These are phyloP conservation scores for Cyanoderma ruficeps DNA, from an alignment of 2,113 vertebrate genomes.

Conservation along the genomic window DNA sequence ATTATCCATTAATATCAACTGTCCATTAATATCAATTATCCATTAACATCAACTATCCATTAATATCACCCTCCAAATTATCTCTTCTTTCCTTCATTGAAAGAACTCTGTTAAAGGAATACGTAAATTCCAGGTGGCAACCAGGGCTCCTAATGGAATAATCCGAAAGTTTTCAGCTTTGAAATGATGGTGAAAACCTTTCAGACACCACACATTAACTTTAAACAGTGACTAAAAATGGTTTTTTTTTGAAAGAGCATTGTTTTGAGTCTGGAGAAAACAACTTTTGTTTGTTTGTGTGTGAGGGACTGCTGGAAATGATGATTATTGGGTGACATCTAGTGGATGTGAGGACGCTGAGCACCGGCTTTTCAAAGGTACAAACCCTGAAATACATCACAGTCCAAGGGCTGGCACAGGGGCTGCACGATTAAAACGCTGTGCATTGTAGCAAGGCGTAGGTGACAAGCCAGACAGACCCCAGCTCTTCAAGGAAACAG, in stretches of 20 bases:
- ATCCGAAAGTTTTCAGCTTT: neutral
- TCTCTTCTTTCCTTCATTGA: no score
- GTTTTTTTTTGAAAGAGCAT: neutral
- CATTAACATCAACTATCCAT: no score
- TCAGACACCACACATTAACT: neutral
- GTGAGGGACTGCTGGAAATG: neutral
- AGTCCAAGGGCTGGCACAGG: neutral
- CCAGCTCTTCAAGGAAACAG: neutral
- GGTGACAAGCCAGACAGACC: neutral
- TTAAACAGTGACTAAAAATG: neutral
- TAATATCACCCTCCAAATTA: neutral
- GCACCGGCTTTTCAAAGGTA: neutral
- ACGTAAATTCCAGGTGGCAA: neutral
- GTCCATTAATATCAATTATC: no score
- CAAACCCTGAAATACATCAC: neutral
- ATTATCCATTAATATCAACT: neutral
- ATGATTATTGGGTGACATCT: constrained; percentile 73
- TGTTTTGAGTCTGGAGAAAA: neutral
- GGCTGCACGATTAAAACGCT: neutral
- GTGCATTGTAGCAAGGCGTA: neutral
- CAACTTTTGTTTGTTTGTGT: neutral
- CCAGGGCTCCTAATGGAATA: neutral
- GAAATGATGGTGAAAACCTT: neutral
- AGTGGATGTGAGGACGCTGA: constrained; percentile 43
- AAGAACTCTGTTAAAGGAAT: neutral